Evolutionary conservation across 2,888 invertebrate genomes (phyloP), one percentile per base, ranked within the genome.

Genomic region (Ditula angustiorana): DNA sequence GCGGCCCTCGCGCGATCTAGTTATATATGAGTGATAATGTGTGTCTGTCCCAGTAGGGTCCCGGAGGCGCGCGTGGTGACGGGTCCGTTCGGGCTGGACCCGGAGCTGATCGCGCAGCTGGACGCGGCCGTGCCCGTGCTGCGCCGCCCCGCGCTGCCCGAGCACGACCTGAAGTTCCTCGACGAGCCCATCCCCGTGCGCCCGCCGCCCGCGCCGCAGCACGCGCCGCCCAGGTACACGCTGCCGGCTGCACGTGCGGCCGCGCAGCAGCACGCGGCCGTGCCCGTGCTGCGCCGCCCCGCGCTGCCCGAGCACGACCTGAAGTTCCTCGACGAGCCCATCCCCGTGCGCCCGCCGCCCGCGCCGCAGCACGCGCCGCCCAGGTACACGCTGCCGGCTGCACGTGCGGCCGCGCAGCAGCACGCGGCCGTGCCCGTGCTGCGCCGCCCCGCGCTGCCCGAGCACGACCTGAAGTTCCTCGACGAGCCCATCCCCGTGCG

Each of bases 51-150:
- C 75, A 93, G 94, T 16, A 84, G 83, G 47, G 85, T 89, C 21
- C 85, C 87, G 0, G 91, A 90, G 67, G 89, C 92, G 10, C 83
- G 86, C 24, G 88, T 94, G 49, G 82, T 94, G 3, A 92, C 94
- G 0, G 97, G 97, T 19, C 96, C 97, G 23, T 98, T 96, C 85
- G 95, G 96, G 0, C 90, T 98, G 52, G 97, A 98, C 83, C 94
- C 95, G 16, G 94, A 95, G 63, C 91, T 96, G 67, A 94, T 97
- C 72, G 94, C 95, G 28, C 94, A 94, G 72, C 93, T 97, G 55
- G 97, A 97, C 83, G 94, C 89, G 59, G 90, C 77, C 37, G 87
- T 79, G 71, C 90, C 83, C 19, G 88, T 77, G 47, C 71, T 78
- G 66, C 84, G 67, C 55, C 81, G 70, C 70, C 85, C 85, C 0